These are phyloP conservation scores for Haemorhous mexicanus DNA, from an alignment of 2,113 vertebrate genomes.

Conservation along the genomic window DNA sequence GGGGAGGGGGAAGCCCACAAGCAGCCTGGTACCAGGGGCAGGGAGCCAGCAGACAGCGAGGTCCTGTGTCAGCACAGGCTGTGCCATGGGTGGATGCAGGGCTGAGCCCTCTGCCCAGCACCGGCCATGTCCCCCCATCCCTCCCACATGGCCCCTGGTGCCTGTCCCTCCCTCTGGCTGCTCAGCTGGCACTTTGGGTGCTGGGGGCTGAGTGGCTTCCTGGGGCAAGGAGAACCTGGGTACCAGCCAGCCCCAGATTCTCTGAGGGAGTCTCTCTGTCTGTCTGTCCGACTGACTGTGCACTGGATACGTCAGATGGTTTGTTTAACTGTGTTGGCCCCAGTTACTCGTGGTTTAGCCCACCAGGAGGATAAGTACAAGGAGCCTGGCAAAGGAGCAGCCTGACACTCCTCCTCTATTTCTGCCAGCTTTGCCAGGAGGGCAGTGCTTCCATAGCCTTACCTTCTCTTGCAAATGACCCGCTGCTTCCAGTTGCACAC, in stretches of 20 bases:
- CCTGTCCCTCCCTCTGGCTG: not conserved
- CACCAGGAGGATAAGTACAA: not conserved
- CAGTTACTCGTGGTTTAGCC: not conserved
- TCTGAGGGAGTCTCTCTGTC: not conserved
- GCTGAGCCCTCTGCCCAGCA: not conserved
- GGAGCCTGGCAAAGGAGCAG: not conserved
- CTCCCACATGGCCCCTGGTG: rapidly evolving
- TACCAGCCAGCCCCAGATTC: not conserved
- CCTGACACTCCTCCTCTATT: not conserved
- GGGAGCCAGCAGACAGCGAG: not conserved
- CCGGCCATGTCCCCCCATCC: not conserved
- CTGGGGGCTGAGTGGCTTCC: not conserved
- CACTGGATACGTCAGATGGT: not conserved
- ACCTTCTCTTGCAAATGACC: not conserved
- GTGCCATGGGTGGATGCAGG: not conserved
- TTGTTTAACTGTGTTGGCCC: rapidly evolving
- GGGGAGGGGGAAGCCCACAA: not conserved
- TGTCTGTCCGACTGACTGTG: not conserved
- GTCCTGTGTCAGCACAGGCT: slow-evolving; percentile 7
- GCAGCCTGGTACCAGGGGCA: not conserved
- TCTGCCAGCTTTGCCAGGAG: not conserved
- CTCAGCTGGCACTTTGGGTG: not conserved
- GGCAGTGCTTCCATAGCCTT: not conserved
- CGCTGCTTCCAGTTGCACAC: not conserved
- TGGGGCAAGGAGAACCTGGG: not conserved